phyloP scores from a whole-genome alignment of 2,797 vertebrate species.

The Rhinogobio ventralis region DNA sequence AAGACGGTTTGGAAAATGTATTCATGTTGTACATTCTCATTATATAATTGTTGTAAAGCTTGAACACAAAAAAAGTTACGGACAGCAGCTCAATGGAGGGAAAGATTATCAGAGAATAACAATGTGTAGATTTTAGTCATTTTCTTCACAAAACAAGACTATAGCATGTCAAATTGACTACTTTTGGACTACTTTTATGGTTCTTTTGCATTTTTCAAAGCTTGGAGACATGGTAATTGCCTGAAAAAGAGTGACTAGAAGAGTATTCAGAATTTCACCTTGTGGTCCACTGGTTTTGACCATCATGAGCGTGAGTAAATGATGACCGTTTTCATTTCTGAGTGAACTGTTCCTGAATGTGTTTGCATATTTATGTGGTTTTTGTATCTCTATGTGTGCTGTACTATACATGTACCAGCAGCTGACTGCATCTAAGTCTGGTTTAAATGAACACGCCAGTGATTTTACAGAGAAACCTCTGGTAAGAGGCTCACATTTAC shows the following conservation, averaged over 20 bases:
- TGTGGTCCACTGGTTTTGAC: neutral
- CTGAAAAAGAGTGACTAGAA: neutral
- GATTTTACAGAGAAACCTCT: conserved; percentile 6
- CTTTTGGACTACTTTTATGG: neutral
- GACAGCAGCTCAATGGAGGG: neutral
- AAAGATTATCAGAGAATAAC: neutral
- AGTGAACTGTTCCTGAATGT: neutral
- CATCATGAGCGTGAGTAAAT: neutral
- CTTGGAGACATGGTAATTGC: neutral
- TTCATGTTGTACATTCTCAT: too few relatives aligned
- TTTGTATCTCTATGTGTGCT: conserved; percentile 27
- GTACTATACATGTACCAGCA: conserved; percentile 57
- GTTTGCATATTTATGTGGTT: conserved; percentile 8
- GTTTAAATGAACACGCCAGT: conserved; percentile 26
- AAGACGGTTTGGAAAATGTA: too few relatives aligned
- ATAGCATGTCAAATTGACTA: neutral
- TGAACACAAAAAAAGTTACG: too few relatives aligned
- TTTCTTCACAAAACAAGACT: neutral
- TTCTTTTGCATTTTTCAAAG: neutral
- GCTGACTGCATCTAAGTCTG: conserved; percentile 20
- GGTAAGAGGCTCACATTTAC: conserved; percentile 20
- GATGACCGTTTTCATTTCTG: neutral
- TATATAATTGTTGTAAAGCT: too few relatives aligned
- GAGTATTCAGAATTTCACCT: neutral
- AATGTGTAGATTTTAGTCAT: neutral